Percentiles rank a stretch among this genome's conserved stretches.
These are phyloP conservation scores for Ooceraea biroi DNA, from an alignment of 1,140 invertebrate species.

Conservation along the genomic window DNA sequence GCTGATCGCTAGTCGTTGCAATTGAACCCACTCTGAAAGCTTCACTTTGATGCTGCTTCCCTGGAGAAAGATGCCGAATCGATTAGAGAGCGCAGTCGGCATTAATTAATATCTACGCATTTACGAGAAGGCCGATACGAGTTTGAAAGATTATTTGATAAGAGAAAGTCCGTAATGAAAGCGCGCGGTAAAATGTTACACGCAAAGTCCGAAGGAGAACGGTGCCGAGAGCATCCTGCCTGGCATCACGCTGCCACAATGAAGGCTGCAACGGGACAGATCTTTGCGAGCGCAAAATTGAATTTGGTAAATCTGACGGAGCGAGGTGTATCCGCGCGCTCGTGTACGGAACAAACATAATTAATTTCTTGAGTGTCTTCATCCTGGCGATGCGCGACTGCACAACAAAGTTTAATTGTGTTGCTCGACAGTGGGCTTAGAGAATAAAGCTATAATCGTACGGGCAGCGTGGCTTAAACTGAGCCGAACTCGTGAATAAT, in stretches of 20 bases:
- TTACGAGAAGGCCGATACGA: background rate
- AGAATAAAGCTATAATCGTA: constrained; percentile 49
- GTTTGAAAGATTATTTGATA: background rate
- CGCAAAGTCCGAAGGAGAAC: background rate
- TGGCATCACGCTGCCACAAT: constrained; percentile 36
- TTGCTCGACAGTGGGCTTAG: constrained; percentile 46
- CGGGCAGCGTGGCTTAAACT: constrained; percentile 46
- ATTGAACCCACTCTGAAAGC: background rate
- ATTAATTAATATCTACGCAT: background rate
- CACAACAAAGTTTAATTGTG: constrained; percentile 60
- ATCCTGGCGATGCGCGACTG: constrained; percentile 50
- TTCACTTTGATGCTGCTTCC: background rate
- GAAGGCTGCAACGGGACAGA: constrained; percentile 20
- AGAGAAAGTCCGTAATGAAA: background rate
- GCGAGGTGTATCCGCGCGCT: constrained; percentile 6
- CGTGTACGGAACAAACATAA: constrained; percentile 33
- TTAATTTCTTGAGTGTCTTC: constrained; percentile 64
- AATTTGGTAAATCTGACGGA: constrained; percentile 46
- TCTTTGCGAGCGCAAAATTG: constrained; percentile 46
- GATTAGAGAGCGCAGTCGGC: background rate
- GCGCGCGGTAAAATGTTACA: background rate
- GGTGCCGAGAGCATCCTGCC: constrained; percentile 1
- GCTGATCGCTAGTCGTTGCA: background rate
- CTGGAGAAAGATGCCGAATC: background rate
- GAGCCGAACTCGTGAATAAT: constrained; percentile 58